Percentiles rank a stretch among this genome's conserved stretches.
phyloP scores from a whole-genome alignment of 2,888 invertebrate genomes.

The Digitonthophagus gazella region DNA sequence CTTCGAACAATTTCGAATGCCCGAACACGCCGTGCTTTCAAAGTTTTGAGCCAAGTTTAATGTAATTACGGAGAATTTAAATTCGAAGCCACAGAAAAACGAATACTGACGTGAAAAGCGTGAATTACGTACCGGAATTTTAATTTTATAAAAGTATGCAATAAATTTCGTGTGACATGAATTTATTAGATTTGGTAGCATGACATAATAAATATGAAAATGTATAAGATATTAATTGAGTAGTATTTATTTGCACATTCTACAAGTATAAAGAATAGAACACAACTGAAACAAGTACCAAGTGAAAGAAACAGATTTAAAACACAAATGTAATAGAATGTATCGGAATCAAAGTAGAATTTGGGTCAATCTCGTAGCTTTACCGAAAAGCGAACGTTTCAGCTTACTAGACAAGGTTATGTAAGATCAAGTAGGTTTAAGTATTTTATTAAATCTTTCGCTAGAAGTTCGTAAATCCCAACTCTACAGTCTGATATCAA shows the following conservation, averaged over 20 bases:
- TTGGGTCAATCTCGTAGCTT: not conserved
- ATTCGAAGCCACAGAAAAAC: constrained; percentile 1
- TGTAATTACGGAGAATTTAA: constrained; percentile 11
- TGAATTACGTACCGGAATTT: constrained; percentile 1
- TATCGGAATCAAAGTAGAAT: not conserved
- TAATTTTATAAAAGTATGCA: too few relatives aligned
- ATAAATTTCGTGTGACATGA: too few relatives aligned
- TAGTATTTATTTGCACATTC: too few relatives aligned
- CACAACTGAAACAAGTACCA: too few relatives aligned
- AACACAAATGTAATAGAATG: not conserved
- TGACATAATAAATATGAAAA: too few relatives aligned
- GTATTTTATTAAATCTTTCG: too few relatives aligned
- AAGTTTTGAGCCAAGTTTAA: constrained; percentile 14
- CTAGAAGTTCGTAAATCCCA: too few relatives aligned
- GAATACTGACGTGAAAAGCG: not conserved
- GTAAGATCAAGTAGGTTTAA: too few relatives aligned
- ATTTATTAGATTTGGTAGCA: too few relatives aligned
- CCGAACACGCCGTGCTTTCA: constrained; percentile 3
- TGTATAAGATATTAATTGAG: too few relatives aligned
- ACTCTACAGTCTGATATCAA: too few relatives aligned
- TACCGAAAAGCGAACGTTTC: not conserved
- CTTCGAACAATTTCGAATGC: not conserved
- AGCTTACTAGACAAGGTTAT: not conserved
- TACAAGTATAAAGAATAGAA: too few relatives aligned
- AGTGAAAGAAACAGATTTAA: not conserved